Evolutionary conservation across 2,888 invertebrate genomes (phyloP).

Genomic region (Disparrhopalites patrizii): DNA sequence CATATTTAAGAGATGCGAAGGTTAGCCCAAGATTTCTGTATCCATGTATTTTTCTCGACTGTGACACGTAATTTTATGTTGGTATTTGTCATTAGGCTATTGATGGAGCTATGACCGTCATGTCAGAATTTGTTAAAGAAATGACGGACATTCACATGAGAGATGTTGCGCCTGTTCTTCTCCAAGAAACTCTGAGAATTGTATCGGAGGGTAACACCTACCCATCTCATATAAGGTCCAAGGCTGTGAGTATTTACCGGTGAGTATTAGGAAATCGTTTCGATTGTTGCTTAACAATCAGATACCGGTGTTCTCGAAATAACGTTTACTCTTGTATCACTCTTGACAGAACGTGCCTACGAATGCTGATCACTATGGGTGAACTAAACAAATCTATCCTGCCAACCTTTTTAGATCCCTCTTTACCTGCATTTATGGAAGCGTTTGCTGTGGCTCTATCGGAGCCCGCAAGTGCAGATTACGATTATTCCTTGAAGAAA

Average conservation of each 20-base stretch:
- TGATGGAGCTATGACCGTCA: slow-evolving; percentile 68
- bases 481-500: slow-evolving; percentile 33
- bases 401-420: slow-evolving; percentile 61
- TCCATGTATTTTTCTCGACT: background rate
- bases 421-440: slow-evolving; percentile 64
- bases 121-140: slow-evolving; percentile 66
- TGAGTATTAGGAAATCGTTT: slow-evolving; percentile 23
- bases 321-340: background rate
- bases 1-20: slow-evolving; percentile 60
- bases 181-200: slow-evolving; percentile 67
- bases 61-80: background rate
- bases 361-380: slow-evolving; percentile 57
- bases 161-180: slow-evolving; percentile 63
- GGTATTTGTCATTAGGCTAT: slow-evolving; percentile 52
- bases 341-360: slow-evolving; percentile 58
- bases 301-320: no score
- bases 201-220: slow-evolving; percentile 61
- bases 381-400: slow-evolving; percentile 58
- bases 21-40: slow-evolving; percentile 48
- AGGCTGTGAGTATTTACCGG: slow-evolving; percentile 63
- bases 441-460: slow-evolving; percentile 56
- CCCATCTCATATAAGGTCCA: slow-evolving; percentile 59
- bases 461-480: slow-evolving; percentile 14
- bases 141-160: slow-evolving; percentile 62
- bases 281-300: no score